phyloP scores from a whole-genome alignment of 2,113 vertebrate genomes.

The Promerops cafer region DNA sequence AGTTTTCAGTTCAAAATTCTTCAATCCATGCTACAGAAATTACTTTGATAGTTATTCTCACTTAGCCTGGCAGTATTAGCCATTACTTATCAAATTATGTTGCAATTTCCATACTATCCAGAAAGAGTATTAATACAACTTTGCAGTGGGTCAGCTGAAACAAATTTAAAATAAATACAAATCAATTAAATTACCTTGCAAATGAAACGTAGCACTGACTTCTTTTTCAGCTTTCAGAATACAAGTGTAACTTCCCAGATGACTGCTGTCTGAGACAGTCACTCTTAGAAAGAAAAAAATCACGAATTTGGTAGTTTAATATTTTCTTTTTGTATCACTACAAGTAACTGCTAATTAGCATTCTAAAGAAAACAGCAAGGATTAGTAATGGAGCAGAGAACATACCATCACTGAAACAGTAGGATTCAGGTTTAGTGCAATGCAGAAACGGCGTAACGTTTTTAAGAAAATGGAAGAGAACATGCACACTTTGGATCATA shows the following conservation, averaged over 20 bases:
- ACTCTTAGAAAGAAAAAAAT: constrained; percentile 32
- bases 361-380: not conserved
- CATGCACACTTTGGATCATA: not conserved
- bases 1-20: not conserved
- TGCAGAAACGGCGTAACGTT: not conserved
- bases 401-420: not conserved
- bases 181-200: constrained; percentile 63
- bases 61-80: not conserved
- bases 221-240: constrained; percentile 33
- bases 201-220: constrained; percentile 52
- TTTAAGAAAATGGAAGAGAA: not conserved
- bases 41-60: not conserved
- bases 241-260: constrained; percentile 68
- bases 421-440: not conserved
- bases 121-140: not conserved
- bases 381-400: not conserved
- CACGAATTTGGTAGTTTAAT: accelerated
- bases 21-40: not conserved
- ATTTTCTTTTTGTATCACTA: not conserved
- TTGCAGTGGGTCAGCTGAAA: not conserved
- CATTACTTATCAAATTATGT: not conserved
- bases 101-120: not conserved
- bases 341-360: not conserved
- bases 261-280: not conserved
- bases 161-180: not conserved